Evolutionary conservation across 1,140 invertebrate genomes (phyloP).

Genomic region (Apocrypta bakeri): DNA sequence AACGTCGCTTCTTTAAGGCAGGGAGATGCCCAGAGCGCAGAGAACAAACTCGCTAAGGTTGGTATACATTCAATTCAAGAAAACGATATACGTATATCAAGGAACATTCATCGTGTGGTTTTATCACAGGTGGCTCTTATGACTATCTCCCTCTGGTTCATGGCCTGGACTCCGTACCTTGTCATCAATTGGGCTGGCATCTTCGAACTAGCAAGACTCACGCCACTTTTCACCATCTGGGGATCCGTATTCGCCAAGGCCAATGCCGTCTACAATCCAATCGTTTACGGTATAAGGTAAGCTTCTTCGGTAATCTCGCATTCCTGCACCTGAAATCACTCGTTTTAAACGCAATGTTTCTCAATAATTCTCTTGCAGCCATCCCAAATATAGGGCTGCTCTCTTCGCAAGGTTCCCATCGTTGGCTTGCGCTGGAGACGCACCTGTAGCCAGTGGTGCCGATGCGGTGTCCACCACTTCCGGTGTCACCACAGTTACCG

Average conservation of each 20-base stretch:
- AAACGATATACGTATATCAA: too few species aligned
- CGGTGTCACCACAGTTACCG: constrained; percentile 63
- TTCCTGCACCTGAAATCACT: neutral
- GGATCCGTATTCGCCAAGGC: constrained; percentile 87
- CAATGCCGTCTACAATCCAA: constrained; percentile 87
- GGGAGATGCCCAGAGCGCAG: constrained; percentile 81
- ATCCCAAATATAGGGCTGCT: constrained; percentile 85
- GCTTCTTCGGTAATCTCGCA: too few species aligned
- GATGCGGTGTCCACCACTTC: constrained; percentile 64
- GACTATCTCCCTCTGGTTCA: constrained; percentile 88
- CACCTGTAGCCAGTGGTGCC: neutral
- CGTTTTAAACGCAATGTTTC: neutral
- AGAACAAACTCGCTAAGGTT: constrained; percentile 85
- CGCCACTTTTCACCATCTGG: constrained; percentile 85
- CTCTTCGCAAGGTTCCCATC: constrained; percentile 82
- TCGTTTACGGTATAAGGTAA: constrained; percentile 87
- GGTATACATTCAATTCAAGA: neutral
- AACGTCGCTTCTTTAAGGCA: constrained; percentile 86
- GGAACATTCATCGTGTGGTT: too few species aligned
- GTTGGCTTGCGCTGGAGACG: constrained; percentile 74
- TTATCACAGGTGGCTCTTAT: constrained; percentile 81
- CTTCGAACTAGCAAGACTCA: constrained; percentile 80
- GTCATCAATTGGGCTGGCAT: constrained; percentile 87
- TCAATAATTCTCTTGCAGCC: constrained; percentile 81
- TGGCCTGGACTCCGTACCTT: constrained; percentile 90